Evolutionary conservation across 2,888 invertebrate genomes (phyloP), one percentile per base, ranked within the genome.

Genomic region (Thymelicus lineola): DNA sequence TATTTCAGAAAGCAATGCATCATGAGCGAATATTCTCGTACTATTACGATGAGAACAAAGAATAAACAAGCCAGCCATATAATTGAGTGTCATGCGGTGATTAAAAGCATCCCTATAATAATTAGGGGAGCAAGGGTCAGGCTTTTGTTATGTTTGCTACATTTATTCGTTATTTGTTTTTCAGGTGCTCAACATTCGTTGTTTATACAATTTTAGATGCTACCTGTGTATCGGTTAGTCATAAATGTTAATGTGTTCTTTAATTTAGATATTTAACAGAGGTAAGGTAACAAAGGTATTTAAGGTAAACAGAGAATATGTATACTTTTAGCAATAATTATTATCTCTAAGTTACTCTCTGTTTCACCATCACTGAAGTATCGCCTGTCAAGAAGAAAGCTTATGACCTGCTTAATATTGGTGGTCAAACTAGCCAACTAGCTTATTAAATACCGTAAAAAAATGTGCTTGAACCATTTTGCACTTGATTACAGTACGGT

Each of bases 81-180:
- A 67, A 67, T 61, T 67, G 53, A 55, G 50, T 70, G 72, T 66
- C 71, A 71, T 7, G 45, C 53, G 58, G 62, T 63, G 66, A 72
- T 72, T 72, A 72, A 72, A 66, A 62, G 17, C 66, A 72, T 66
- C 66, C 70, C 59, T 66, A 66, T 72, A 66, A 72, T 70, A 72
- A 72, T 72, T 70, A 66, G 70, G 60, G 67, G 20, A 69, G 60
- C 70, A 63, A 73, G 72, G 72, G 66, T 67, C 71, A 66, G 73
- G 71, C 72, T 60, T 71, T 65, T 71, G 73, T 74, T 70, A 66
- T 74, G 72, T 75, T 73, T 73, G 50, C 35, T 67, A 53, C 60
- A 53, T 60, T 67, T 61, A 61, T 60, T 67, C 55, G 42, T 65
- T 58, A 38, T 58, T 65, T 66, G 59, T 60, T 66, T 67, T 58